Conservation (phyloP, 2,113 vertebrate genomes). For the Pomatostomus ruficeps region DNA sequence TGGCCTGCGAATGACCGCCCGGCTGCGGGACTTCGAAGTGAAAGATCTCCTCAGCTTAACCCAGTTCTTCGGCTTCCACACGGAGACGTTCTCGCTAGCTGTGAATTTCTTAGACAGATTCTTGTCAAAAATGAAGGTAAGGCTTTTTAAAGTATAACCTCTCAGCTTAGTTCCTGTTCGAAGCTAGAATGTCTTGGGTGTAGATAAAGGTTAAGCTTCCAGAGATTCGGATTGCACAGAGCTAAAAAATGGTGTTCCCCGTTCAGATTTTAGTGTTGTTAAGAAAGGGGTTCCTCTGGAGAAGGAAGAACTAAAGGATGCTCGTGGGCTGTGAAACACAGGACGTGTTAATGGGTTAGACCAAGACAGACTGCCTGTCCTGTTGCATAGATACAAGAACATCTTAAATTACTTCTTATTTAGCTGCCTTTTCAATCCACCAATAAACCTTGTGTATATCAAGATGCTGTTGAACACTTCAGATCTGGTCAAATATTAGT, state of each 20-base stretch:
- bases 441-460: fast-evolving
- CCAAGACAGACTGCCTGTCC: neutral
- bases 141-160: neutral
- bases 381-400: neutral
- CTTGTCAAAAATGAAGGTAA: conserved; percentile 92
- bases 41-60: conserved; percentile 90
- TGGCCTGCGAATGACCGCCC: conserved; percentile 87
- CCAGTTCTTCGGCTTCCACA: conserved; percentile 90
- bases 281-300: neutral
- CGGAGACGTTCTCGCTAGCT: conserved; percentile 88
- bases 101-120: conserved; percentile 91
- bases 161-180: fast-evolving
- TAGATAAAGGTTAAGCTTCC: neutral
- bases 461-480: neutral
- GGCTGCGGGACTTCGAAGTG: conserved; percentile 87
- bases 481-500: neutral
- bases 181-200: neutral
- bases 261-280: neutral
- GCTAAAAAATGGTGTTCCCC: neutral
- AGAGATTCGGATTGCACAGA: neutral
- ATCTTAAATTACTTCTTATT: neutral
- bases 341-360: fast-evolving
- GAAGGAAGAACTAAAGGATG: neutral
- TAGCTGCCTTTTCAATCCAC: neutral
- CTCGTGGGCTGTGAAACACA: neutral